These are phyloP conservation scores for Pungitius pungitius DNA, from an alignment of 2,113 vertebrate species.

Conservation along the genomic window DNA sequence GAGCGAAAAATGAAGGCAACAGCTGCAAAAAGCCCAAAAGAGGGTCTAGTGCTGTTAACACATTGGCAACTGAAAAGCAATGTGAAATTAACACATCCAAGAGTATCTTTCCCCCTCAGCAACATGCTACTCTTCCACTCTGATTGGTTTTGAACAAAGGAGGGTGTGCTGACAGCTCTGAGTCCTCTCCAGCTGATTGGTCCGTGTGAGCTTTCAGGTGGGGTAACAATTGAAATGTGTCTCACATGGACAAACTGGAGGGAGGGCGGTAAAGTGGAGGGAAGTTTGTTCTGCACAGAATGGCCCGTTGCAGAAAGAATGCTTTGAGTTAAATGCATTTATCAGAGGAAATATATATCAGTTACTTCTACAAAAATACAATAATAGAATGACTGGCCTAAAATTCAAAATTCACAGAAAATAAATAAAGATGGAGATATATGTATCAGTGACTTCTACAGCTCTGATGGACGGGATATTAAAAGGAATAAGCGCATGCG, in stretches of 20 bases:
- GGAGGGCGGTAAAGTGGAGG: conserved; percentile 78
- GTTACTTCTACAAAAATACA: not conserved
- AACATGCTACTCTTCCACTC: conserved; percentile 76
- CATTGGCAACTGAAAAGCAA: conserved; percentile 80
- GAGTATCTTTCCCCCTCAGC: conserved; percentile 76
- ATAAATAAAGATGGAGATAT: too few relatives aligned
- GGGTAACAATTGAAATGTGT: conserved; percentile 78
- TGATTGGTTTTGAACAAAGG: conserved; percentile 78
- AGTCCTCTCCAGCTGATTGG: conserved; percentile 71
- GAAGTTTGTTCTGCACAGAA: conserved; percentile 70
- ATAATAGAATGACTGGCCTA: not conserved
- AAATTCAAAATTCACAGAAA: not conserved
- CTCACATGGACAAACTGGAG: conserved; percentile 66
- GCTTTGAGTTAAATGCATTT: not conserved
- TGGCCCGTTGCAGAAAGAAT: conserved; percentile 25
- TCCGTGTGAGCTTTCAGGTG: conserved; percentile 65
- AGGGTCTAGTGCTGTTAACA: conserved; percentile 74
- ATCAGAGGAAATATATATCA: not conserved
- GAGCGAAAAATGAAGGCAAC: conserved; percentile 66
- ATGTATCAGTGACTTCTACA: not conserved
- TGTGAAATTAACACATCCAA: conserved; percentile 76
- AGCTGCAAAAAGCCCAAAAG: conserved; percentile 73
- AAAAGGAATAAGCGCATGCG: conserved; percentile 59
- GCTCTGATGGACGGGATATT: too few relatives aligned
- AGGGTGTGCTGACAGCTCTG: conserved; percentile 71